These are phyloP conservation scores for Sandelia bainsii DNA, from an alignment of 2,797 vertebrate genomes.

Conservation along the genomic window DNA sequence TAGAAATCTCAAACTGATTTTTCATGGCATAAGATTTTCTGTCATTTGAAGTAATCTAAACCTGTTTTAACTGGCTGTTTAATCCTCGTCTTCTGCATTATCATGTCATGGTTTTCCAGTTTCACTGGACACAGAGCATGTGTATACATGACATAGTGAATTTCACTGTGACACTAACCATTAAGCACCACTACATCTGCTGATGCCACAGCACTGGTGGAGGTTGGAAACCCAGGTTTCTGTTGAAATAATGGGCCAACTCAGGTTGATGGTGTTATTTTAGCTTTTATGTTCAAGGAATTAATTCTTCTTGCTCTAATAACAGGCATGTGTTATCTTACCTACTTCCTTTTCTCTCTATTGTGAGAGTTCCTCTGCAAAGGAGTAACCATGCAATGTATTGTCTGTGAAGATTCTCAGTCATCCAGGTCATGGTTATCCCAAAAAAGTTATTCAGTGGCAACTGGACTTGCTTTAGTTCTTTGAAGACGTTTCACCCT, in stretches of 20 bases:
- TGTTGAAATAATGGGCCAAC: constrained; percentile 13
- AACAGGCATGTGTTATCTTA: background rate
- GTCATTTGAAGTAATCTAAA: background rate
- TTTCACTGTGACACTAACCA: constrained; percentile 10
- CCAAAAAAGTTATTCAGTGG: too few relatives aligned
- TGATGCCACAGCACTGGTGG: constrained; percentile 9
- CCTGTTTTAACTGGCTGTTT: background rate
- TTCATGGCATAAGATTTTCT: background rate
- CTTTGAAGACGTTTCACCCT: too few relatives aligned
- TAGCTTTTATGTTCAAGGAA: constrained; percentile 30
- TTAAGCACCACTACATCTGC: constrained; percentile 32
- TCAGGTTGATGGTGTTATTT: constrained; percentile 21
- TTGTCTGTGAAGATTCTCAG: too few relatives aligned
- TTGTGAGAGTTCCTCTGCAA: constrained; percentile 7
- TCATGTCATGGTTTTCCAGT: background rate
- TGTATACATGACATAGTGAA: background rate
- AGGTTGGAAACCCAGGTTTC: constrained; percentile 12
- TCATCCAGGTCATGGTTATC: too few relatives aligned
- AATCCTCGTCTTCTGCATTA: background rate
- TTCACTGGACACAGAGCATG: constrained; percentile 12
- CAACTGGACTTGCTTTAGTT: too few relatives aligned
- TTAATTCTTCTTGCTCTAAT: constrained; percentile 13
- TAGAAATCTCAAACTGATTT: constrained; percentile 1
- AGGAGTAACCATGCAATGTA: background rate
- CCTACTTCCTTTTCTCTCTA: constrained; percentile 8